Evolutionary conservation across 2,113 vertebrate genomes (phyloP), one percentile per base, ranked within the genome.

Genomic region (Perca fluviatilis): DNA sequence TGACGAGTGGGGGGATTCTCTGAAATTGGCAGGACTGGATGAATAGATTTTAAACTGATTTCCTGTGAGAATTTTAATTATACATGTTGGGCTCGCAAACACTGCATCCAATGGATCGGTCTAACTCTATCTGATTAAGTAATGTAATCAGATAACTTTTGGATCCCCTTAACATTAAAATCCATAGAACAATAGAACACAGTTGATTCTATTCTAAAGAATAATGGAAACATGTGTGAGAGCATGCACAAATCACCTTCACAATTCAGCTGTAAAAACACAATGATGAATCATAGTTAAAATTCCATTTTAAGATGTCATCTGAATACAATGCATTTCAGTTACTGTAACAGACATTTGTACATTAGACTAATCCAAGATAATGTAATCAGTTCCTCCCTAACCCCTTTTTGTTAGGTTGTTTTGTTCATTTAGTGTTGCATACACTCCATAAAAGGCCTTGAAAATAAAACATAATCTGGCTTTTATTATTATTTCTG

Each of bases 401-500:
- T 25, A 14, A 40, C 14, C 16, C n/a, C 21, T 69, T 49, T 80
- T 53, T 65, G 12, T 40, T 36, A 30, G 11, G 10, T 27, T 56
- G 21, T 71, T 56, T 36, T 43, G 14, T 19, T 76, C 6, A 27
- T 63, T 68, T 81, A 47, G 25, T 79, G 84, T 84, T 64, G 1
- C 69, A 75, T 15, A 33, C 19, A 50, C 73, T 62, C 49, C 60
- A 64, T 83, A 79, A 68, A 83, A 16, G 62, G 30, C 43, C 67
- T 72, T 64, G 50, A 79, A 80, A 89, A 87, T 57, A 78, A 84
- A 80, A 63, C 30, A 23, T 72, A 75, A 68, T 86, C 79, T 88
- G 85, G 60, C 15, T 80, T 79, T 85, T 74, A 88, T 85, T 86
- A 81, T 80, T 50, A 53, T 2, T 80, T 90, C 70, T 77, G 75